A percentile compares a stretch with the other conserved stretches of the same genome.
These are phyloP conservation scores for Toxostoma redivivum DNA, from an alignment of 2,113 vertebrate species.

Conservation along the genomic window DNA sequence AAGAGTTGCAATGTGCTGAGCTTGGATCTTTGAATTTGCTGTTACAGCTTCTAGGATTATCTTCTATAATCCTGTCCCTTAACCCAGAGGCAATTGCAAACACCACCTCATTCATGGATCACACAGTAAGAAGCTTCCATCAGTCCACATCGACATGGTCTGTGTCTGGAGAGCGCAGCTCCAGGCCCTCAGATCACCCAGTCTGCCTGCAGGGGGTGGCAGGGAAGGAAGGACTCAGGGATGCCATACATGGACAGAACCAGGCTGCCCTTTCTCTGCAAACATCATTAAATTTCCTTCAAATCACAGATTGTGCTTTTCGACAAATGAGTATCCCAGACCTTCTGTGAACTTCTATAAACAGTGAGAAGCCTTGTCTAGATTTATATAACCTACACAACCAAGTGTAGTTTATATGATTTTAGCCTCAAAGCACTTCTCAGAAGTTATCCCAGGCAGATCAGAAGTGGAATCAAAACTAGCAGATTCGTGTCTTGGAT, in stretches of 20 bases:
- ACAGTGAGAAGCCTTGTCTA: not conserved
- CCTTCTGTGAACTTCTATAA: not conserved
- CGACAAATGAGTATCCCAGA: accelerated
- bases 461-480: not conserved
- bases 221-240: accelerated
- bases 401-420: not conserved
- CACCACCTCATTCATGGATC: not conserved
- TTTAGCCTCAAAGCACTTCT: not conserved
- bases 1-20: not conserved
- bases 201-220: accelerated
- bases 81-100: not conserved
- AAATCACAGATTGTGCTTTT: accelerated
- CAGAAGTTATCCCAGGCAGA: not conserved
- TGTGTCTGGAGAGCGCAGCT: not conserved
- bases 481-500: not conserved
- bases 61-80: not conserved
- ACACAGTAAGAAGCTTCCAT: accelerated
- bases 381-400: not conserved
- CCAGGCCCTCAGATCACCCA: not conserved
- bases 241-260: not conserved
- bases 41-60: not conserved
- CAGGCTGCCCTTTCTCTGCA: not conserved
- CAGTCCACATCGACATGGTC: accelerated
- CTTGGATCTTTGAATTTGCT: not conserved
- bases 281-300: not conserved